These are phyloP conservation scores for Macrosteles quadrilineatus DNA, from an alignment of 1,140 invertebrate genomes.

Conservation along the genomic window DNA sequence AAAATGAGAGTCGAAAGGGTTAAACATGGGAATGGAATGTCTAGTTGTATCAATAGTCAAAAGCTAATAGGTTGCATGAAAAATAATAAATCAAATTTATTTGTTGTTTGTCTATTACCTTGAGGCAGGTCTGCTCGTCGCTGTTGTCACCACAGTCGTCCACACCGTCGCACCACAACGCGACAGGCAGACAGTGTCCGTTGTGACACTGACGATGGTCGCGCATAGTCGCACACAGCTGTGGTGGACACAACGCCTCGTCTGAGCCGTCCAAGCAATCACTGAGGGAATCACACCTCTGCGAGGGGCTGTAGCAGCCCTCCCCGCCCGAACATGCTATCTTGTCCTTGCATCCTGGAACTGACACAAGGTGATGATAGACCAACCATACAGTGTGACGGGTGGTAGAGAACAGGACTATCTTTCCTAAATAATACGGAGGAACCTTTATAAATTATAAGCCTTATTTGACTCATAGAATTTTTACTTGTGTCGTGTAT, in stretches of 20 bases:
- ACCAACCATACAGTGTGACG: no score
- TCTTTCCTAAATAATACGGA: not conserved
- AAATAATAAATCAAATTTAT: no score
- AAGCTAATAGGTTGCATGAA: no score
- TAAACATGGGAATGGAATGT: no score
- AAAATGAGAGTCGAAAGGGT: no score
- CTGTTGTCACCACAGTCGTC: constrained; percentile 58
- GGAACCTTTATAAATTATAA: no score
- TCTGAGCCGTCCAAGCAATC: constrained; percentile 38
- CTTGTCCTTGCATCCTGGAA: constrained; percentile 10
- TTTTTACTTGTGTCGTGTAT: no score
- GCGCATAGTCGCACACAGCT: constrained; percentile 22
- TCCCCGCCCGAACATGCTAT: constrained; percentile 37
- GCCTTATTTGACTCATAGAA: no score
- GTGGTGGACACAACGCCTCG: constrained; percentile 31
- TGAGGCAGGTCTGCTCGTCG: constrained; percentile 54
- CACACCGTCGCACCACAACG: constrained; percentile 55
- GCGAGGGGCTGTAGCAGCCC: constrained; percentile 32
- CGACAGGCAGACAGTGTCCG: constrained; percentile 54
- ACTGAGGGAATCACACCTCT: constrained; percentile 27
- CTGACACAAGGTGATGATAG: constrained; percentile 25
- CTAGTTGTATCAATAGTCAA: no score
- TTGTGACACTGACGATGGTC: constrained; percentile 52
- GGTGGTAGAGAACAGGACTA: not conserved
- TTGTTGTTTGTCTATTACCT: no score